Evolutionary conservation across 53 echinoderm and acorn worm species (phyloP).

Genomic region (Echinometra lucunter): DNA sequence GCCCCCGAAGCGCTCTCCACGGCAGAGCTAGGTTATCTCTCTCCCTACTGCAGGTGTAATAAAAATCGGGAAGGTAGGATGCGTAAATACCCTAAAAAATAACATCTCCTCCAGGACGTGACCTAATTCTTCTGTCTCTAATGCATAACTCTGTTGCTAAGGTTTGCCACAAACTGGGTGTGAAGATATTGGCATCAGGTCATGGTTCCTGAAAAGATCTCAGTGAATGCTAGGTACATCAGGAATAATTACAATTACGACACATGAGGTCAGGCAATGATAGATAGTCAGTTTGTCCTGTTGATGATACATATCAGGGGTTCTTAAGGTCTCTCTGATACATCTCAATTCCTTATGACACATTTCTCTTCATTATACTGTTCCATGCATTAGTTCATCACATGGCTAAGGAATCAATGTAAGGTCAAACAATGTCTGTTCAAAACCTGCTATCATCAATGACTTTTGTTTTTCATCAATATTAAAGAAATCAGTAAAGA

Average conservation of each 20-base stretch:
- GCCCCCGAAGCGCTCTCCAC: constrained; percentile 19
- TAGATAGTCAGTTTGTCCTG: not conserved
- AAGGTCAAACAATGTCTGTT: too few species aligned
- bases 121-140: constrained; percentile 2
- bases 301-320: not conserved
- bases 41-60: constrained; percentile 12
- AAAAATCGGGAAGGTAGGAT: constrained; percentile 12
- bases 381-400: not conserved
- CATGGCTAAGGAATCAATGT: not conserved
- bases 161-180: not conserved
- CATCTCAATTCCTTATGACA: not conserved
- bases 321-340: not conserved
- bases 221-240: not conserved
- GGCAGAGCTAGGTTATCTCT: constrained; percentile 12
- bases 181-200: not conserved
- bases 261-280: not conserved
- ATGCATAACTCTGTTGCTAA: not conserved
- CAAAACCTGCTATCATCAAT: not conserved
- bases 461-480: not conserved
- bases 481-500: too few species aligned
- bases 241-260: not conserved
- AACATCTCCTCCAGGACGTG: not conserved
- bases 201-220: not conserved
- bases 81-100: constrained; percentile 30
- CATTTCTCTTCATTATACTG: not conserved